Evolutionary conservation across 1,140 invertebrate species (phyloP), one percentile per base, ranked within the genome.

Genomic region (Diorhabda elongata): DNA sequence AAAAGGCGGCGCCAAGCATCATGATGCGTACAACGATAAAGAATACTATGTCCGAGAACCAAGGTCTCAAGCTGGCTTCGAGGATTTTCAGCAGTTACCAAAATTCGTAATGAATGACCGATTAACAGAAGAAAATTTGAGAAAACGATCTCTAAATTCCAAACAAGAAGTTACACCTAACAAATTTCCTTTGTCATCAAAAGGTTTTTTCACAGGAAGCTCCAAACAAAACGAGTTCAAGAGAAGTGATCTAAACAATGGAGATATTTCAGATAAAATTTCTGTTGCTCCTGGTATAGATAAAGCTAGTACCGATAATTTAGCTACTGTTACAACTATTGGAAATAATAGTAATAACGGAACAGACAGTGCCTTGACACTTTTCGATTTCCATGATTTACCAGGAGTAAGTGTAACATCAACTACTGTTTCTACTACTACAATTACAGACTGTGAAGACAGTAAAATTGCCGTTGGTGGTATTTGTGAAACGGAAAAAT

Each of bases 71-170:
- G 8, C 65, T 60, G 58, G n/a, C n/a, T 8, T n/a, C 6, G 47
- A 52, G n/a, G 57, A 67, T 6, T 60, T 67, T 52, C 57, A 60
- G 26, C 65, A 67, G 5, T 60, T 42, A 56, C 65, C 57, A 9
- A 45, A 60, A 26, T 59, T 67, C 44, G 58, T 67, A 5, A 66
- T 45, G 42, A 58, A 58, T 43, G 64, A 66, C 47, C 42, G 43
- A 6, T 44, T 44, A 5, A 44, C 42, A 3, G 57, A 67, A 59
- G 65, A 67, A 44, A 61, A 59, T 11, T 58, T 67, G 2, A 60
- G 9, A 59, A 59, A 59, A 59, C 43, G 42, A 11, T 59, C 65
- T 26, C 41, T 41, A 44, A 5, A 11, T 7, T 44, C 44, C 42
- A 64, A 59, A 59, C n/a, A 59, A 43, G 44, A 5, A 42, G 6